Base-by-base conservation (phyloP, 1,140 invertebrate species). In the Dendroctonus ponderosae region DNA sequence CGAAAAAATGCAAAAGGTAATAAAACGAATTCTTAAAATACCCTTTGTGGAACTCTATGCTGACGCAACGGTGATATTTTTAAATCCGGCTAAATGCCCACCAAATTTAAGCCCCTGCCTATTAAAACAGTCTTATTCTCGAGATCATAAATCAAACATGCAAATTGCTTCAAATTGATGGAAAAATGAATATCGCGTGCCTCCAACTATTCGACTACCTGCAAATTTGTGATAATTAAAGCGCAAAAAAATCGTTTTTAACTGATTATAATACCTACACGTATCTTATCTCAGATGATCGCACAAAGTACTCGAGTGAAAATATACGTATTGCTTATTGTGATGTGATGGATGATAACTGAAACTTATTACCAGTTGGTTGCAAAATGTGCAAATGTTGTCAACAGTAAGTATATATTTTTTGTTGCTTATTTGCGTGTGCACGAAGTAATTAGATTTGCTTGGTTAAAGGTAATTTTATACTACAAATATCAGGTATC, bases 361-460 rank as follows among this genome's bases (percentile, higher is more conserved):
- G 15, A 11, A 61, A 11, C 37, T 14, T 41, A 41, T 37, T 15
- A 54, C 38, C 49, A 62, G 61, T 46, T 7, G 39, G 46, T 49
- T 44, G 44, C 50, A 62, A 62, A 62, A 62, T 62, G 61, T 62
- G 61, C 50, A 62, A 49, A 62, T 62, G 61, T 46, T 62, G 61
- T 62, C 61, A 62, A 62, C 5, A 62, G 61, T 62, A 42, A 62
- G 61, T 62, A 62, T 12, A 8, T 49, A 15, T 38, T 14, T 51
- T n/a, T n/a, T 40, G 26, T 56, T 40, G 39, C 11, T 40, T 38
- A 9, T 56, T 56, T 41, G 8, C 39, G 26, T 14, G 7, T 11
- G 9, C 26, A 38, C 41, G 39, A 40, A 38, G 26, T 40, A 56
- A 5, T 12, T 9, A n/a, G 37, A 56, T 40, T 48, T 48, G 11